A percentile compares a stretch with the other conserved stretches of the same genome.
Evolutionary conservation across 2,888 invertebrate species (phyloP).

Genomic region (Eurois occulta): DNA sequence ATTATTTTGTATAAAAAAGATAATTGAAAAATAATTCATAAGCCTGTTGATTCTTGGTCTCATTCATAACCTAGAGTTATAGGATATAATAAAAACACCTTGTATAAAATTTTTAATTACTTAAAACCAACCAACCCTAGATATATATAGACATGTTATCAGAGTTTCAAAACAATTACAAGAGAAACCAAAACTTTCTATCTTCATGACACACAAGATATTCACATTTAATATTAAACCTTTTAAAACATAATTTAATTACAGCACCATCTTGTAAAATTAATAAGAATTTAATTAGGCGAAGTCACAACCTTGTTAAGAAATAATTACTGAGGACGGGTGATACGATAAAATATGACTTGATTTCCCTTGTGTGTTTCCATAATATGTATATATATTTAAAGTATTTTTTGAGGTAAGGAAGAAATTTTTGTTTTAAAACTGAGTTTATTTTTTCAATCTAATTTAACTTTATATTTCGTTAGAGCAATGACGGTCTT

Average conservation of each 20-base stretch:
- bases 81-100: no score
- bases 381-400: conserved; percentile 12
- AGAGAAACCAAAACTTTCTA: neutral
- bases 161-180: neutral
- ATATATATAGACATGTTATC: no score
- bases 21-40: no score
- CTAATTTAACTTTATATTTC: neutral
- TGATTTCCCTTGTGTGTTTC: conserved; percentile 59
- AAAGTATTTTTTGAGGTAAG: neutral
- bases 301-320: conserved; percentile 45
- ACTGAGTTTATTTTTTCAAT: neutral
- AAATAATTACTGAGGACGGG: conserved; percentile 45
- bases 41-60: no score
- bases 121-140: no score
- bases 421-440: neutral
- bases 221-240: conserved; percentile 36
- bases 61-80: no score
- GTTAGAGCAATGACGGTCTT: neutral
- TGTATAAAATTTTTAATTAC: neutral
- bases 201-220: neutral
- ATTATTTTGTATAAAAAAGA: no score
- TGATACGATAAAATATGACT: conserved; percentile 38
- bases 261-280: conserved; percentile 48
- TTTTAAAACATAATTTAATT: conserved; percentile 47
- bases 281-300: conserved; percentile 67